Evolutionary conservation across 2,797 vertebrate genomes (phyloP).

Genomic region (Sitta carolinensis): DNA sequence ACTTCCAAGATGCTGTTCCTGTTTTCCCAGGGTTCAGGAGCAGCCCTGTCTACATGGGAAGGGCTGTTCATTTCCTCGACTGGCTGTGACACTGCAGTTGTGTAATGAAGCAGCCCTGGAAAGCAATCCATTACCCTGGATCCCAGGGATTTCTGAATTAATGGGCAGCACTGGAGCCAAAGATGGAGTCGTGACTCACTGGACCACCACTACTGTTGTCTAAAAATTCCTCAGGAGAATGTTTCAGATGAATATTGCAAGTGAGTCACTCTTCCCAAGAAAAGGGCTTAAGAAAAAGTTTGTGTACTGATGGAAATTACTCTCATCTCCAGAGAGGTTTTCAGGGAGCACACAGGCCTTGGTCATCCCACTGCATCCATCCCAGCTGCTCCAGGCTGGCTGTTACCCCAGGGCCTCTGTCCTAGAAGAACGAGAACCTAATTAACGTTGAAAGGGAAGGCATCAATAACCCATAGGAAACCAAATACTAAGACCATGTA

Average conservation of each 20-base stretch:
- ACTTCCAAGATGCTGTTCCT: accelerated
- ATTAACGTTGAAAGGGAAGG: not conserved
- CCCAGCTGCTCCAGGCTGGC: not conserved
- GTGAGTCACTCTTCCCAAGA: constrained; percentile 6
- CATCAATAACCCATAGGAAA: not conserved
- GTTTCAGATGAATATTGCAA: not conserved
- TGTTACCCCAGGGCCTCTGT: accelerated
- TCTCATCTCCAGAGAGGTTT: not conserved
- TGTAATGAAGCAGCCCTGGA: not conserved
- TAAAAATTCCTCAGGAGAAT: not conserved
- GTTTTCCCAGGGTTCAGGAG: not conserved
- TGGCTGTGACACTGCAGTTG: not conserved
- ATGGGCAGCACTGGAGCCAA: not conserved
- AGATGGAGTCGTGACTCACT: not conserved
- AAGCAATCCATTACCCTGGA: not conserved
- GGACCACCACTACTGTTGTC: not conserved
- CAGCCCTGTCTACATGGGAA: not conserved
- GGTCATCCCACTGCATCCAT: not conserved
- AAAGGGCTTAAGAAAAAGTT: not conserved
- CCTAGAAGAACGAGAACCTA: not conserved
- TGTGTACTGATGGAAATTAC: not conserved
- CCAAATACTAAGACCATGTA: not conserved
- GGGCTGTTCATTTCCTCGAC: accelerated
- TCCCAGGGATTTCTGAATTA: not conserved
- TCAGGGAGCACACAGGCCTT: not conserved